phyloP scores from a whole-genome alignment of 2,113 vertebrate genomes.

The Actenoides hombroni region DNA sequence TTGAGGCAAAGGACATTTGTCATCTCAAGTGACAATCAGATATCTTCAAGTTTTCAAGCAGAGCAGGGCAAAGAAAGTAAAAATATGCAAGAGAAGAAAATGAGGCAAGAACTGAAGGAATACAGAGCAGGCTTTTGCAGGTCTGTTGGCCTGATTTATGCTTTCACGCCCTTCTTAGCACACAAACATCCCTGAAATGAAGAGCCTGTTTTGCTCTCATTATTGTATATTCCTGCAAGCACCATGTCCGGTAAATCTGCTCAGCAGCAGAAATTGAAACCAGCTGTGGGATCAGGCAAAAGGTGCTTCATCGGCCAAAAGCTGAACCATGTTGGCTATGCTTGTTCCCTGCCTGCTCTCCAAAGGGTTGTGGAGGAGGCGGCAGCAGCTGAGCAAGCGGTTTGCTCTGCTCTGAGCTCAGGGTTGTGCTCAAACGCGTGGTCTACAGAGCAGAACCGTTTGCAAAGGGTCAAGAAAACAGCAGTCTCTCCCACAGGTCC shows the following conservation, averaged over 20 bases:
- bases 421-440: accelerated
- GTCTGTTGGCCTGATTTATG: slow-evolving; percentile 40
- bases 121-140: background rate
- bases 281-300: background rate
- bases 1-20: slow-evolving; percentile 10
- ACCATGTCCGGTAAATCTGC: background rate
- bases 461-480: background rate
- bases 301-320: background rate
- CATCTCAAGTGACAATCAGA: slow-evolving; percentile 51
- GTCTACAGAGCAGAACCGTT: accelerated
- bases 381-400: accelerated
- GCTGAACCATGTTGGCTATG: accelerated
- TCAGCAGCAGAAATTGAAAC: background rate
- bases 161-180: background rate
- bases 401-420: background rate
- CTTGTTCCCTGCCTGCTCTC: background rate
- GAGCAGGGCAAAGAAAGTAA: background rate
- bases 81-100: slow-evolving; percentile 45
- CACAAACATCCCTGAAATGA: background rate
- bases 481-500: accelerated
- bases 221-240: background rate
- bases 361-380: background rate
- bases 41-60: slow-evolving; percentile 28
- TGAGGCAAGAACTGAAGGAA: background rate
- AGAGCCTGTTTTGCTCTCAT: background rate